Base-by-base conservation (phyloP, 2,888 invertebrate species). In the Alitta virens region DNA sequence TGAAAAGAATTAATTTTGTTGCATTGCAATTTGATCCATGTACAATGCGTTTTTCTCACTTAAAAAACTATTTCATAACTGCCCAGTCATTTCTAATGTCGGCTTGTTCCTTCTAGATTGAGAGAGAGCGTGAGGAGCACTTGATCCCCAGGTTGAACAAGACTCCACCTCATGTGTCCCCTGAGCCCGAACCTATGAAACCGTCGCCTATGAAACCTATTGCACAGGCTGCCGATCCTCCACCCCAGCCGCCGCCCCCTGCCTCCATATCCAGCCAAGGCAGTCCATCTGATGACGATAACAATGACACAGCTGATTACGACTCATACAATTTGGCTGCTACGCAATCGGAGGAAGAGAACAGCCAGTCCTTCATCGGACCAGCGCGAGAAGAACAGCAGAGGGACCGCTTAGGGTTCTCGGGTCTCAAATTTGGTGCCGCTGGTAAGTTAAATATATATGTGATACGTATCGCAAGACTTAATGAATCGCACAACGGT, bases 131-230 rank as follows among this genome's bases (percentile, higher is more conserved):
- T 55, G 94, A 94, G 78, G 91, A 90, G 76, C 87, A 89, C 77
- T 92, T 94, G 83, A 88, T 87, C 80, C 94, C 94, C 58, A 89
- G 90, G 74, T 87, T 92, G 69, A 85, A 93, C 60, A 88, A 93
- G 5, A 68, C 74, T 52, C 66, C 70, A 21, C 24, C 46, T 53
- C 52, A 12, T 42, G 52, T 53, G 18, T 26, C 42, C 2, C 63
- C 42, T 58, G 61, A 43, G 16, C 68, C 68, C 14, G 49, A 64
- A 43, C 62, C 65, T 46, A 63, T 42, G 2, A 23, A 42, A 25
- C 33, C 5, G 33, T 33, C 33, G 3, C n/a, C n/a, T 21, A n/a
- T 21, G 49, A 49, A 49, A n/a, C 23, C 49, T 9, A 49, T 68
- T 33, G 25, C 57, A 62, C 21, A 58, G 56, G 49, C 66, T 7